phyloP scores from a whole-genome alignment of 2,797 vertebrate genomes.

The Gouania willdenowi region DNA sequence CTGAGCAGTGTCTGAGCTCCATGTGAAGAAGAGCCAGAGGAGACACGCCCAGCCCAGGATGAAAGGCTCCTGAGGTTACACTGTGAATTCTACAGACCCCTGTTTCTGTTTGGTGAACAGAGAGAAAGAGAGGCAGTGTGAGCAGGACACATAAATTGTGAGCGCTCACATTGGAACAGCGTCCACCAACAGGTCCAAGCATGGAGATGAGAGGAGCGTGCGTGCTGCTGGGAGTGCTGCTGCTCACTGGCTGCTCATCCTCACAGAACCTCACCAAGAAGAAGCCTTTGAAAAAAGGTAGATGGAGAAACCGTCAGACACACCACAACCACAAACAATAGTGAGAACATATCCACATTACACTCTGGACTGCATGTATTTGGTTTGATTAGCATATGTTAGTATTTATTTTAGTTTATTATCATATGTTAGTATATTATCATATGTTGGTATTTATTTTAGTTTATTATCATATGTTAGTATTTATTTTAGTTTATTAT shows the following conservation, averaged over 20 bases:
- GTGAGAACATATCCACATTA: not conserved
- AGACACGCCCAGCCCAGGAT: no score
- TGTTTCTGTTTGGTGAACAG: constrained; percentile 41
- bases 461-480: no score
- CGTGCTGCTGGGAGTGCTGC: constrained; percentile 77
- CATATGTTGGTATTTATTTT: no score
- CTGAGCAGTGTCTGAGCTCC: constrained; percentile 7
- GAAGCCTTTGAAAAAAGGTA: constrained; percentile 82
- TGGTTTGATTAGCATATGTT: no score
- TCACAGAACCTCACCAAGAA: constrained; percentile 64
- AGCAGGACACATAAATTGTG: constrained; percentile 48
- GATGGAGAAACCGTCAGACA: not conserved
- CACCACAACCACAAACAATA: not conserved
- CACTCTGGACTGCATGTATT: no score
- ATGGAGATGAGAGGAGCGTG: constrained; percentile 77
- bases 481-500: no score
- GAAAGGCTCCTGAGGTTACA: constrained; percentile 19
- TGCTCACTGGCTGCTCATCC: constrained; percentile 64
- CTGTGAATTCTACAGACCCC: constrained; percentile 47
- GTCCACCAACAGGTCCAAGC: constrained; percentile 39
- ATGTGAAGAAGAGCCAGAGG: constrained; percentile 16
- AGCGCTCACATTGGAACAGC: constrained; percentile 28
- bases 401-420: no score
- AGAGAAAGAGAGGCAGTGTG: constrained; percentile 2
- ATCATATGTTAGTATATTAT: no score